Evolutionary conservation across 92 coral and sea anemone species (phyloP).

Genomic region (Metridium senile): DNA sequence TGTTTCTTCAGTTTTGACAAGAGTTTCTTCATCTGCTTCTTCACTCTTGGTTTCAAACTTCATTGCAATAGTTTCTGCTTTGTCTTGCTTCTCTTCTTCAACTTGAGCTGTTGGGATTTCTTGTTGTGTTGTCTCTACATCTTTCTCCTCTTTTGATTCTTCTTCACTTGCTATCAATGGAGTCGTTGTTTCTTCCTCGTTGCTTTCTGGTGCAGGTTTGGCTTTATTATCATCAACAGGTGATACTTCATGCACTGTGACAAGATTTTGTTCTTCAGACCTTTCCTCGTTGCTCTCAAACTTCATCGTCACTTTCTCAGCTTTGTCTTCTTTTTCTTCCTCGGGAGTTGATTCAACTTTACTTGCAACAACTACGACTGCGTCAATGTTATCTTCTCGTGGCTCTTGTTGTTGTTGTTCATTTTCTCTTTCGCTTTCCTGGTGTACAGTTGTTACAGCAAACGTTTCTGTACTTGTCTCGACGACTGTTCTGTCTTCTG

Average conservation of each 20-base stretch:
- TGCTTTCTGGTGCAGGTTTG: not conserved
- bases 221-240: not conserved
- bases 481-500: not conserved
- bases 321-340: not conserved
- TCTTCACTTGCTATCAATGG: not conserved
- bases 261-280: conserved; percentile 2
- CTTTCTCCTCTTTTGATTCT: not conserved
- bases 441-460: not conserved
- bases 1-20: not conserved
- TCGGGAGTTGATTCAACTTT: not conserved
- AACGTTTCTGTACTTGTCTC: not conserved
- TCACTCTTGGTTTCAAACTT: conserved; percentile 9
- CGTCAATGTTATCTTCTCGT: not conserved
- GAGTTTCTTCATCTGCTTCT: not conserved
- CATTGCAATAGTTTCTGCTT: too few species aligned
- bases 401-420: conserved; percentile 7
- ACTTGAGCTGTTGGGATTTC: not conserved
- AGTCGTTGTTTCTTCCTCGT: not conserved
- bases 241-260: conserved; percentile 3
- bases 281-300: conserved; percentile 13
- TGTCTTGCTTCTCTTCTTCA: not conserved
- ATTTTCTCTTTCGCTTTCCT: conserved; percentile 6
- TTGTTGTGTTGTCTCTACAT: not conserved
- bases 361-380: not conserved
- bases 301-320: not conserved